Base-by-base conservation (phyloP, 2,888 invertebrate species). In the Pseudolycoriella hygida region DNA sequence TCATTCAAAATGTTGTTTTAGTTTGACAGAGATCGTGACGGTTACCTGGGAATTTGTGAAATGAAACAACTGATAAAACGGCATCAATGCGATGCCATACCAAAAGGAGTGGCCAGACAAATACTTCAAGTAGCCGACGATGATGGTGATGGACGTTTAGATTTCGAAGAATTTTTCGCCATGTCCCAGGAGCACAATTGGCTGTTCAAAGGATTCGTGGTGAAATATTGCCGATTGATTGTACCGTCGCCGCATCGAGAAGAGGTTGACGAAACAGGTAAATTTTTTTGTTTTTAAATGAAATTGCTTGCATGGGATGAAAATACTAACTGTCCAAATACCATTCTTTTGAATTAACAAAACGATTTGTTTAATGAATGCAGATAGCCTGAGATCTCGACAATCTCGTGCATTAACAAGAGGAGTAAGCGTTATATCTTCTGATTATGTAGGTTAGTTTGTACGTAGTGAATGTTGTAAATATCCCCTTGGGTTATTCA, bases 21-120 rank as follows among this genome's bases (percentile, higher is more conserved):
- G 76, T 82, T 81, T 54, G 85, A 85, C 57, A 67, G 61, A 41
- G 77, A 85, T 57, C 68, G 71, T 47, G 81, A 83, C 64, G 83
- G 82, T 1, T 68, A 63, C 50, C 76, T 85, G 54, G 76, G 76
- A 2, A 69, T 77, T 55, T 64, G 68, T 17, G 83, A 85, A 56
- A 66, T 85, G 10, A 63, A 65, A 49, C 50, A 51, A 2, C 56
- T 66, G 4, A 61, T 66, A 41, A 53, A 55, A 43, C 51, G 56
- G 14, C 61, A 60, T 2, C 55, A 56, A 12, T 66, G 65, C 45
- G 55, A 76, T 49, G 81, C 84, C 51, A 71, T 85, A 38, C 83
- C 84, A 1, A 68, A 73, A 34, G 69, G 75, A 48, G 72, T 79
- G 30, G 75, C 80, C 3, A 69, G 71, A 44, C 73, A 74, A 59